phyloP scores from a whole-genome alignment of 1,140 invertebrate genomes.

The Coenobita brevimanus region DNA sequence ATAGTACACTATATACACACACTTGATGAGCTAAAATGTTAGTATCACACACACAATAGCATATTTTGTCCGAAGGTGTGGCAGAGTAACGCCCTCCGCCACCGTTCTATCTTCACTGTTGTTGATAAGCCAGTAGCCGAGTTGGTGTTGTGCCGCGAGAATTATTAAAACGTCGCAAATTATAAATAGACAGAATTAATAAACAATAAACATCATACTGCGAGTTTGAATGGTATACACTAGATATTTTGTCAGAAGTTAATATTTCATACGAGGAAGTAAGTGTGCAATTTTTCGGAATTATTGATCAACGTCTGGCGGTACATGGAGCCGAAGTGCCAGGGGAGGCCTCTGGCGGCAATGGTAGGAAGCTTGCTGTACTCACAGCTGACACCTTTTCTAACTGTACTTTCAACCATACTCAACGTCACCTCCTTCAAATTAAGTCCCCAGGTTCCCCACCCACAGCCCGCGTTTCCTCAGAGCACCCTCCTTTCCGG shows the following conservation, averaged over 20 bases:
- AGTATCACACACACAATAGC: slow-evolving; percentile 29
- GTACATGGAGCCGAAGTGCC: background rate
- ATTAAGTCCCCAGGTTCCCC: background rate
- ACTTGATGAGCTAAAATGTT: background rate
- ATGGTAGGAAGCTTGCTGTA: background rate
- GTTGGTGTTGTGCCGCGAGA: background rate
- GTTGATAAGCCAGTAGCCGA: slow-evolving; percentile 56
- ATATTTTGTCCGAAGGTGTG: slow-evolving; percentile 26
- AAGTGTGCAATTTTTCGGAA: background rate
- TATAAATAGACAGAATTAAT: background rate
- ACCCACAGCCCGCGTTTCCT: too few species aligned
- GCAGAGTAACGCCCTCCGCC: slow-evolving; percentile 35
- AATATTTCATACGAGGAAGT: background rate
- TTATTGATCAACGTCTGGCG: slow-evolving; percentile 47
- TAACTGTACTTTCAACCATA: slow-evolving; percentile 44
- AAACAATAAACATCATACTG: background rate
- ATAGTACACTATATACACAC: slow-evolving; percentile 48
- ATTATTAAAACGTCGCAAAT: background rate
- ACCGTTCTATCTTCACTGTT: slow-evolving; percentile 63
- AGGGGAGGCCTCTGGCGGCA: slow-evolving; percentile 34
- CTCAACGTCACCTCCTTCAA: slow-evolving; percentile 1
- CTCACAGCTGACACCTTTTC: slow-evolving; percentile 50
- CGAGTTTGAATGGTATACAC: background rate
- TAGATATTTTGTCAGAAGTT: background rate
- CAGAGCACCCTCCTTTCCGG: too few species aligned